Percentiles rank a stretch among this genome's conserved stretches.
Evolutionary conservation across 64 coral and sea anemone species (phyloP).

Genomic region (Dendrophyllia cribrosa): DNA sequence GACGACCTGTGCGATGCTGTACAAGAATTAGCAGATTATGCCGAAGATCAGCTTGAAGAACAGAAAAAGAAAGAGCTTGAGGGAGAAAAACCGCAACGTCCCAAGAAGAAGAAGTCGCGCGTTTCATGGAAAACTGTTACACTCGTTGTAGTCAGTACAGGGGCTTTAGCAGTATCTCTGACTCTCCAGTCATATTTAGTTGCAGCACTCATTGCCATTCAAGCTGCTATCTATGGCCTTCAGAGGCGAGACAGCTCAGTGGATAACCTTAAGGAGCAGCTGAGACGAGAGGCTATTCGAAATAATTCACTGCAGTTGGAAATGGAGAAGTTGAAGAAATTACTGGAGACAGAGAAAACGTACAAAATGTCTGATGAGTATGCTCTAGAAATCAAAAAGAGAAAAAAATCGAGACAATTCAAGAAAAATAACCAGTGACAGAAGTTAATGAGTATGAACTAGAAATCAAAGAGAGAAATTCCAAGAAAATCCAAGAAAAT

Average conservation of each 20-base stretch:
- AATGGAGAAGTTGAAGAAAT: constrained; percentile 85
- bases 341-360: constrained; percentile 78
- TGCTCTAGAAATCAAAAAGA: constrained; percentile 67
- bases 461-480: too few species aligned
- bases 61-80: constrained; percentile 52
- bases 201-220: constrained; percentile 53
- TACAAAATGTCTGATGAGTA: constrained; percentile 84
- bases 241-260: constrained; percentile 17
- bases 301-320: constrained; percentile 71
- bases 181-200: constrained; percentile 70
- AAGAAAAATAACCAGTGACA: not conserved
- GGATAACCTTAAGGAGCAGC: constrained; percentile 62
- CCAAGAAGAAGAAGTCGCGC: constrained; percentile 17
- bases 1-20: constrained; percentile 68
- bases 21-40: constrained; percentile 65
- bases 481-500: too few species aligned
- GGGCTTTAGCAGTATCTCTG: constrained; percentile 59
- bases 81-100: constrained; percentile 32
- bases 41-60: constrained; percentile 64
- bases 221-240: constrained; percentile 32
- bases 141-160: constrained; percentile 22
- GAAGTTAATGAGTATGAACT: not conserved
- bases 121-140: constrained; percentile 53
- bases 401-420: not conserved
- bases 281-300: constrained; percentile 66